These are phyloP conservation scores for Chirona hameri DNA, from an alignment of 2,888 invertebrate genomes.

Conservation along the genomic window DNA sequence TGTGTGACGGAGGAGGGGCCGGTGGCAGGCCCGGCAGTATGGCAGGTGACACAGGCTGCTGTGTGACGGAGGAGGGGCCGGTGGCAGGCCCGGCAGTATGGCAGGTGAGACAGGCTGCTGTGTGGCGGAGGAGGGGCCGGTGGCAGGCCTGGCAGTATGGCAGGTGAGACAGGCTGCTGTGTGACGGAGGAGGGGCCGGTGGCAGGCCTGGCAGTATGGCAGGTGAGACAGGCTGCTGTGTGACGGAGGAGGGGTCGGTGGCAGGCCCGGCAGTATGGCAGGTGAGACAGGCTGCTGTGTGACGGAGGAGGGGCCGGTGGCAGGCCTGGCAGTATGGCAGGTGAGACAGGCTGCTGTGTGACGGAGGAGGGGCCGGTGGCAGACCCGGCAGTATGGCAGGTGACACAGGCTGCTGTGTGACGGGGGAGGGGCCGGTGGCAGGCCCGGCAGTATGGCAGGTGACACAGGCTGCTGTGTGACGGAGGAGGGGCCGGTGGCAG, in stretches of 20 bases:
- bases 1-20: background rate
- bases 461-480: no score
- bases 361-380: constrained; percentile 24
- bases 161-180: no score
- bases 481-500: constrained; percentile 22
- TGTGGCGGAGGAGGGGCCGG: background rate
- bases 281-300: no score
- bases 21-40: constrained; percentile 29
- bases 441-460: background rate
- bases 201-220: constrained; percentile 23
- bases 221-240: no score
- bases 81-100: constrained; percentile 29
- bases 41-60: no score
- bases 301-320: constrained; percentile 3
- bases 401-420: no score
- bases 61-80: background rate
- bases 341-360: no score
- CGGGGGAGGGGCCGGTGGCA: constrained; percentile 12
- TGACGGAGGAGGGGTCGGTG: background rate
- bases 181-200: background rate
- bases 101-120: no score
- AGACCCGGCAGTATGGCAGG: background rate
- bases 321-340: background rate
- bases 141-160: constrained; percentile 27
- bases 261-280: constrained; percentile 25